Evolutionary conservation across 2,888 invertebrate genomes (phyloP).

Genomic region (Lathronympha strigana): DNA sequence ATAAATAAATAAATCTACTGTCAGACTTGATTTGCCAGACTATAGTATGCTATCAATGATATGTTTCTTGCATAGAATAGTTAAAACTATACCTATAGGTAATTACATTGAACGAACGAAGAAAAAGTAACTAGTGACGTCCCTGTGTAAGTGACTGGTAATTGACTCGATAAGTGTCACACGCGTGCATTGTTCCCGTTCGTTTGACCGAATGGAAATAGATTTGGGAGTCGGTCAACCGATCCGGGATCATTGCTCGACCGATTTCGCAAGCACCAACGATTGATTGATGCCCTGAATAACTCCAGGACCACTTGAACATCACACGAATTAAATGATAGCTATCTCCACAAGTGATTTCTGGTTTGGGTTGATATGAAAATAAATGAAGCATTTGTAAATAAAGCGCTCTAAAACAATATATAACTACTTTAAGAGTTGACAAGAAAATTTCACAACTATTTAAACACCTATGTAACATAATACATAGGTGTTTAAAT

Average conservation of each 20-base stretch:
- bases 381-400: background rate
- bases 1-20: too few relatives aligned
- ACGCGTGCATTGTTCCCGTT: constrained; percentile 52
- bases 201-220: constrained; percentile 62
- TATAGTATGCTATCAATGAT: too few relatives aligned
- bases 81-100: too few relatives aligned
- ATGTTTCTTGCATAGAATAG: too few relatives aligned
- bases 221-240: constrained; percentile 55
- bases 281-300: constrained; percentile 59
- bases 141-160: constrained; percentile 18
- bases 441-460: too few relatives aligned
- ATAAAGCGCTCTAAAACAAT: background rate
- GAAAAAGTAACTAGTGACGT: constrained; percentile 9
- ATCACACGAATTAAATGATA: constrained; percentile 23
- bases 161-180: constrained; percentile 42
- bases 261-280: constrained; percentile 53
- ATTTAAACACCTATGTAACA: background rate
- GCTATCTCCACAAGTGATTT: constrained; percentile 17
- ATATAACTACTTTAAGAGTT: background rate
- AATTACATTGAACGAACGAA: too few relatives aligned
- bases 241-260: constrained; percentile 61
- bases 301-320: constrained; percentile 47
- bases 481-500: background rate
- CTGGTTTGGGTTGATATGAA: background rate
- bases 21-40: too few relatives aligned